Evolutionary conservation across 2,113 vertebrate genomes (phyloP).

Genomic region (Prionailurus viverrinus): DNA sequence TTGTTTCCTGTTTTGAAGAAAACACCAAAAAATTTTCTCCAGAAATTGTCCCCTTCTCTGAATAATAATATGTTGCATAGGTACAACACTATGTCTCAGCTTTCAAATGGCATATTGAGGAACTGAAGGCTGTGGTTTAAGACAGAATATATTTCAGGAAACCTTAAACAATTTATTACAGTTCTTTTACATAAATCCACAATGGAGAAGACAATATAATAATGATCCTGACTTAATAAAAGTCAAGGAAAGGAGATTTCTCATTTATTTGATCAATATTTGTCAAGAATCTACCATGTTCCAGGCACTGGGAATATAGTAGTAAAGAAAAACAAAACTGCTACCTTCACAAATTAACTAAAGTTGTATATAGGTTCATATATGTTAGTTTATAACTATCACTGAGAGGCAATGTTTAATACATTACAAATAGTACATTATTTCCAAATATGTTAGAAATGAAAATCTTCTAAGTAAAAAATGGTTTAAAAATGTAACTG

Average conservation of each 20-base stretch:
- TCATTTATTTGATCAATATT: neutral
- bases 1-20: constrained; percentile 86
- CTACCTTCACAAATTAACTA: neutral
- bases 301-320: neutral
- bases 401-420: neutral
- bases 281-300: constrained; percentile 17
- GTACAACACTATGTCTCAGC: neutral
- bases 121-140: constrained; percentile 12
- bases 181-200: constrained; percentile 11
- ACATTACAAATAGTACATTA: constrained; percentile 19
- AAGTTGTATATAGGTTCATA: neutral
- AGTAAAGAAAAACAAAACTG: neutral
- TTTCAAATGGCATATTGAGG: constrained; percentile 15
- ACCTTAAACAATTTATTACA: neutral
- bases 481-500: neutral
- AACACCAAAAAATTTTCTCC: constrained; percentile 26
- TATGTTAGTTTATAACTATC: constrained; percentile 13
- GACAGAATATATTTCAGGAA: constrained; percentile 30
- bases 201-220: neutral
- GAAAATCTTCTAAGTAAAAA: constrained; percentile 52
- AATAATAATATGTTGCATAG: constrained; percentile 29
- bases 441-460: constrained; percentile 28
- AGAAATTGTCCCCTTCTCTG: constrained; percentile 36
- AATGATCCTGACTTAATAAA: neutral
- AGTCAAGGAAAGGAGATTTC: neutral